Percentiles rank a stretch among this genome's conserved stretches.
Conservation (phyloP, 2,113 vertebrate genomes). For the Bucco capensis region DNA sequence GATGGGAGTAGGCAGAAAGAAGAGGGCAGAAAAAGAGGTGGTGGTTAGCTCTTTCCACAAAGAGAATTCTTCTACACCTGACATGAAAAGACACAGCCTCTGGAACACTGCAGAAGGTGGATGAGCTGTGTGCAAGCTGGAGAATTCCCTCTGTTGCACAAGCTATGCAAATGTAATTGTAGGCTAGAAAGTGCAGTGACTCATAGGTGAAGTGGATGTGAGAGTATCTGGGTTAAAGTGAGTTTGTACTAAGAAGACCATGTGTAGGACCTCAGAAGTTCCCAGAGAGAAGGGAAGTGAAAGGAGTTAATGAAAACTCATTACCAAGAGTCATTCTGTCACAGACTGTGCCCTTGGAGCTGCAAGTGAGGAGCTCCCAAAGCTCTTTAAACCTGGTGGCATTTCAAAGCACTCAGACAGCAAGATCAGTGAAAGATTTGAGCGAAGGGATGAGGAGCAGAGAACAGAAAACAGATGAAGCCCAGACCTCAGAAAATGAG, state of each 20-base stretch:
- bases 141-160: constrained; percentile 54
- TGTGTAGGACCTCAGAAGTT: constrained; percentile 33
- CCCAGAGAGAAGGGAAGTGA: background rate
- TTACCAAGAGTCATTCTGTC: background rate
- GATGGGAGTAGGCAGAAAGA: background rate
- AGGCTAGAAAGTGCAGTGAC: constrained; percentile 56
- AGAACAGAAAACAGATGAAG: background rate
- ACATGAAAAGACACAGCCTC: background rate
- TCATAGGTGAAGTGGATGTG: constrained; percentile 56
- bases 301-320: background rate
- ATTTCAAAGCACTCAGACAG: background rate
- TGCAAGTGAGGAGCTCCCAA: background rate
- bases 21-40: background rate
- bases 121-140: constrained; percentile 16
- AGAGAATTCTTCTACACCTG: background rate
- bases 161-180: constrained; percentile 60
- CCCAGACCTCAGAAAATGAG: background rate
- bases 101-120: constrained; percentile 10
- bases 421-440: background rate
- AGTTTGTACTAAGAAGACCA: background rate
- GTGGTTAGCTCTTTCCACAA: background rate
- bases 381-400: background rate
- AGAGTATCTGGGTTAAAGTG: constrained; percentile 52
- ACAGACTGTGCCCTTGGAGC: background rate
- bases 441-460: background rate